These are phyloP conservation scores for Corydoras maculifer DNA, from an alignment of 2,113 vertebrate species.

Conservation along the genomic window DNA sequence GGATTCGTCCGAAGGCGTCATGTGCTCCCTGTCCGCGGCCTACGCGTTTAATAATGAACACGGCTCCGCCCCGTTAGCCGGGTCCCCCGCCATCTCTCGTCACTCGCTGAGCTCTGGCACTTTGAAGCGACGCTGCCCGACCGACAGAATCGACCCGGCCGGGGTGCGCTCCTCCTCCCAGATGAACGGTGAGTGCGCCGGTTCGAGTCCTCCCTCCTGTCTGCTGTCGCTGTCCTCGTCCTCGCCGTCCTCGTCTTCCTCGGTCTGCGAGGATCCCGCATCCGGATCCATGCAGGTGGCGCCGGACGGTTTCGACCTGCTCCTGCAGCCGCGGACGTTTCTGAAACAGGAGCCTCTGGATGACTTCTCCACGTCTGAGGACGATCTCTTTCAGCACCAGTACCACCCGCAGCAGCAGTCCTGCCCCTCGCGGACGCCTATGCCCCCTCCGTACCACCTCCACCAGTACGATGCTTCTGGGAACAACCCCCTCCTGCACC, in stretches of 20 bases:
- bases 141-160: conserved; percentile 73
- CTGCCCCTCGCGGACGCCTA: conserved; percentile 56
- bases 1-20: conserved; percentile 48
- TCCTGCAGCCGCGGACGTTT: conserved; percentile 64
- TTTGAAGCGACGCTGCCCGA: conserved; percentile 73
- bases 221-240: conserved; percentile 59
- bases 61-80: conserved; percentile 69
- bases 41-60: conserved; percentile 71
- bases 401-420: conserved; percentile 64
- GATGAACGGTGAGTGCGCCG: conserved; percentile 51
- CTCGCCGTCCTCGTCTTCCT: conserved; percentile 54
- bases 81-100: conserved; percentile 67
- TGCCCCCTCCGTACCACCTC: conserved; percentile 86
- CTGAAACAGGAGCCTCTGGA: conserved; percentile 91
- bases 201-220: conserved; percentile 64
- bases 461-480: conserved; percentile 72
- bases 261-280: conserved; percentile 47
- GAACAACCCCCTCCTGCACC: conserved; percentile 62
- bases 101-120: conserved; percentile 74
- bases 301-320: conserved; percentile 51
- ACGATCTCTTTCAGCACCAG: conserved; percentile 77
- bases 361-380: conserved; percentile 76
- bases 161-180: conserved; percentile 80
- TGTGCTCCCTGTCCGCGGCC: too few species aligned
- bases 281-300: conserved; percentile 69